Conservation (phyloP, 2,797 vertebrate species). For the Falco concolor region DNA sequence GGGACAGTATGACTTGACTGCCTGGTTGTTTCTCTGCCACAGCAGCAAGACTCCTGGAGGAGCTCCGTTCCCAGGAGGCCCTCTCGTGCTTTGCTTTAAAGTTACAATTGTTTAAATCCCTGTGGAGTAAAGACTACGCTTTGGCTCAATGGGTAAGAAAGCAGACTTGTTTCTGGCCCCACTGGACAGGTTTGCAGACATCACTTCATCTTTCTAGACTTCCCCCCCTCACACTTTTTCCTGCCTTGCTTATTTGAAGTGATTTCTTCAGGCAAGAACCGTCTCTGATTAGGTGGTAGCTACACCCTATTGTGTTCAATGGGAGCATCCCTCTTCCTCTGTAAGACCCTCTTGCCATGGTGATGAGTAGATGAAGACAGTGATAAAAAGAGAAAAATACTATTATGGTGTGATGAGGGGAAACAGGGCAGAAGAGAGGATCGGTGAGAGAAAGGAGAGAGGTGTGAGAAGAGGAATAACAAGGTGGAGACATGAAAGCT, state of each 20-base stretch:
- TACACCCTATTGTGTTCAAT: accelerated
- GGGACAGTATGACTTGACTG: background rate
- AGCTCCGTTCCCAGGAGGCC: background rate
- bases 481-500: background rate
- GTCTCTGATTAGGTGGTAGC: background rate
- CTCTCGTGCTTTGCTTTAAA: background rate
- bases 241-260: background rate
- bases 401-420: background rate
- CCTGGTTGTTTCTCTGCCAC: background rate
- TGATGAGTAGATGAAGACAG: background rate
- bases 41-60: background rate
- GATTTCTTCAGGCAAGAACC: background rate
- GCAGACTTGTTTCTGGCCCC: background rate
- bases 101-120: background rate
- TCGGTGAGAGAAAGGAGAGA: background rate
- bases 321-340: background rate
- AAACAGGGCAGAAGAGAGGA: background rate
- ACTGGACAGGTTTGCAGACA: background rate
- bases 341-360: background rate
- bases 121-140: accelerated
- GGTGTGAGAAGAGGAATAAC: background rate
- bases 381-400: background rate
- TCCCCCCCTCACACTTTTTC: background rate
- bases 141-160: background rate
- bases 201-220: background rate